These are phyloP conservation scores for Zenarchopterus dispar DNA, from an alignment of 2,797 vertebrate genomes.

Conservation along the genomic window DNA sequence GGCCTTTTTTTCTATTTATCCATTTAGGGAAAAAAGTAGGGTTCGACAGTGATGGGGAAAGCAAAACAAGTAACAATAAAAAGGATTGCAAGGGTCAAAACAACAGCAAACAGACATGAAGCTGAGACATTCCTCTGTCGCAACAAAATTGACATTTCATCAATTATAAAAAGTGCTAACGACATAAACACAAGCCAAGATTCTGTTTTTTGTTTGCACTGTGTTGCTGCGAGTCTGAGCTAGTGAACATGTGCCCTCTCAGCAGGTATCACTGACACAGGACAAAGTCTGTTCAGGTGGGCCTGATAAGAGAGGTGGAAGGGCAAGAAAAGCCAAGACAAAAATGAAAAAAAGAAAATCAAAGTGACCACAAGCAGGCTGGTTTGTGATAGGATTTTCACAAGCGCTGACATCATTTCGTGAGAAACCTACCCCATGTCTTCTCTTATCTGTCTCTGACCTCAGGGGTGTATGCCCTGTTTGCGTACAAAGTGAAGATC, in stretches of 20 bases:
- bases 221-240: slow-evolving; percentile 5
- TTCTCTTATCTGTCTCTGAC: slow-evolving; percentile 66
- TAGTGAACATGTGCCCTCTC: slow-evolving; percentile 13
- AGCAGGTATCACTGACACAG: slow-evolving; percentile 30
- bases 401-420: slow-evolving; percentile 64
- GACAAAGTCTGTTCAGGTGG: slow-evolving; percentile 36
- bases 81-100: slow-evolving; percentile 51
- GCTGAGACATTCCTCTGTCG: slow-evolving; percentile 48
- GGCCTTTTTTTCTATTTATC: neutral
- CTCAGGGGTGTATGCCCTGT: slow-evolving; percentile 39
- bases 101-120: slow-evolving; percentile 49
- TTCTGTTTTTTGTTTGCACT: slow-evolving; percentile 1
- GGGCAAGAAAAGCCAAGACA: slow-evolving; percentile 3
- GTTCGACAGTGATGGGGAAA: slow-evolving; percentile 20
- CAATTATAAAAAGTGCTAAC: slow-evolving; percentile 51
- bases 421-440: slow-evolving; percentile 65
- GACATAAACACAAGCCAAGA: slow-evolving; percentile 30
- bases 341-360: slow-evolving; percentile 11
- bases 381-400: slow-evolving; percentile 54
- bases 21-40: slow-evolving; percentile 8
- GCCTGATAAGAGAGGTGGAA: slow-evolving; percentile 18
- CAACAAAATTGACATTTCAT: slow-evolving; percentile 54
- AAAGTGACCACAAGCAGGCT: slow-evolving; percentile 38
- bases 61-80: slow-evolving; percentile 38
- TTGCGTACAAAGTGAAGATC: slow-evolving; percentile 31